A percentile compares a stretch with the other conserved stretches of the same genome.
phyloP scores from a whole-genome alignment of 2,888 invertebrate genomes.

The Andrena praecox region DNA sequence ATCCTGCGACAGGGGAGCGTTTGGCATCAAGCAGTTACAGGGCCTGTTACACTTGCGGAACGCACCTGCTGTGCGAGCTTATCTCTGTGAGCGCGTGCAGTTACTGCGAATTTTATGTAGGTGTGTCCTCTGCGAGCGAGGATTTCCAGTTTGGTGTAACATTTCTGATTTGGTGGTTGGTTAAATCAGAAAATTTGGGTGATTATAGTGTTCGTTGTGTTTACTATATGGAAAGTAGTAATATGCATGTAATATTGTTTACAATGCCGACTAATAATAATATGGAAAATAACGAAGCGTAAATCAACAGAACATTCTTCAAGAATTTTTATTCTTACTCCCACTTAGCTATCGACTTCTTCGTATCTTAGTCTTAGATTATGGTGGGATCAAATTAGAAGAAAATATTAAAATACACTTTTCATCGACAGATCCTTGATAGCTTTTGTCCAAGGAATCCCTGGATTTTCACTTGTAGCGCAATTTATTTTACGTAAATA shows the following conservation, averaged over 20 bases:
- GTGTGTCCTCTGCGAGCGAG: not conserved
- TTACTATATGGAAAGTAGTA: no score
- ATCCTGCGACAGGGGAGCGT: conserved; percentile 70
- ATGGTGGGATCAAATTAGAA: no score
- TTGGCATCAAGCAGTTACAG: conserved; percentile 40
- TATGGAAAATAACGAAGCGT: no score
- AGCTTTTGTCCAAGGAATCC: no score
- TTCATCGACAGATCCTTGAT: no score
- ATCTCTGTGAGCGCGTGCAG: not conserved
- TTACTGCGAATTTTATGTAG: no score
- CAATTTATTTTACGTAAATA: no score
- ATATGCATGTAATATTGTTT: not conserved
- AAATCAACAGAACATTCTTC: not conserved
- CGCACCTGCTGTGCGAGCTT: conserved; percentile 25
- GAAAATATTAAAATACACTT: no score
- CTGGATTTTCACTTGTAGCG: no score
- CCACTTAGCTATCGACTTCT: not conserved
- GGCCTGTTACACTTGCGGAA: conserved; percentile 22
- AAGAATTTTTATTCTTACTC: not conserved
- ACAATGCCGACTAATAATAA: no score
- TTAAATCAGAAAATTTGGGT: not conserved
- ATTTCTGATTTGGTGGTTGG: not conserved
- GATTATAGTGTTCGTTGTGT: not conserved
- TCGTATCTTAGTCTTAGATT: no score
- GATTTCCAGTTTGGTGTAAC: not conserved